A percentile compares a stretch with the other conserved stretches of the same genome.
Conservation (phyloP, 2,797 vertebrate species). For the Arctocebus calabarensis region DNA sequence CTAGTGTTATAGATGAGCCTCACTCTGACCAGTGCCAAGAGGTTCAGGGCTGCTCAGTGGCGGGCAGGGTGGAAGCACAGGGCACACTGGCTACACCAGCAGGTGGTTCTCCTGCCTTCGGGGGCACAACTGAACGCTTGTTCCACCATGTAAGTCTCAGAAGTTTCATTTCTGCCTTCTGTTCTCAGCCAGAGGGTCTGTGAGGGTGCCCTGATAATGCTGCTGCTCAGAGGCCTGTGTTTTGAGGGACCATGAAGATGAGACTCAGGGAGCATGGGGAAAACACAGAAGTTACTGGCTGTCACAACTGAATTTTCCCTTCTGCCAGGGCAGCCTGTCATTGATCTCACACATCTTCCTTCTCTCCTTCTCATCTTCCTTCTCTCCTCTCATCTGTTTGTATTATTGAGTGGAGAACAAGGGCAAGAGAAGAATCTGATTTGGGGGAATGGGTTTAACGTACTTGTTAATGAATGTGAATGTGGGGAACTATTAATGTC, state of each 20-base stretch:
- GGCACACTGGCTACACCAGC: not conserved
- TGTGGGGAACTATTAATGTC: not conserved
- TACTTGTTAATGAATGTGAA: not conserved
- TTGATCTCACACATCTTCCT: not conserved
- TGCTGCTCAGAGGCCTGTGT: not conserved
- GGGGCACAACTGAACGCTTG: not conserved
- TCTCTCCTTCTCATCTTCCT: not conserved
- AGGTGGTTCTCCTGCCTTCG: not conserved
- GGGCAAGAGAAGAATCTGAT: not conserved
- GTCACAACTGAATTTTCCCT: not conserved
- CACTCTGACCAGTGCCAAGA: not conserved
- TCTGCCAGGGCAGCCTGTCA: not conserved
- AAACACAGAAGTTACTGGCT: constrained; percentile 65
- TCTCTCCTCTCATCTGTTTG: not conserved
- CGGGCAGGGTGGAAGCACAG: not conserved
- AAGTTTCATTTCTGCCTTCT: constrained; percentile 66
- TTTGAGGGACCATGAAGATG: constrained; percentile 48
- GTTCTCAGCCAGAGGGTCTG: not conserved
- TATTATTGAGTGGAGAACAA: not conserved
- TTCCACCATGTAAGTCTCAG: not conserved
- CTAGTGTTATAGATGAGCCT: not conserved
- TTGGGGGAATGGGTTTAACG: not conserved
- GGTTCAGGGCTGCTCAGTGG: not conserved
- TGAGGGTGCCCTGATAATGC: not conserved
- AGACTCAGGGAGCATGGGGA: constrained; percentile 46